phyloP scores from a whole-genome alignment of 1,140 invertebrate species.

The Drosophila aff. region DNA sequence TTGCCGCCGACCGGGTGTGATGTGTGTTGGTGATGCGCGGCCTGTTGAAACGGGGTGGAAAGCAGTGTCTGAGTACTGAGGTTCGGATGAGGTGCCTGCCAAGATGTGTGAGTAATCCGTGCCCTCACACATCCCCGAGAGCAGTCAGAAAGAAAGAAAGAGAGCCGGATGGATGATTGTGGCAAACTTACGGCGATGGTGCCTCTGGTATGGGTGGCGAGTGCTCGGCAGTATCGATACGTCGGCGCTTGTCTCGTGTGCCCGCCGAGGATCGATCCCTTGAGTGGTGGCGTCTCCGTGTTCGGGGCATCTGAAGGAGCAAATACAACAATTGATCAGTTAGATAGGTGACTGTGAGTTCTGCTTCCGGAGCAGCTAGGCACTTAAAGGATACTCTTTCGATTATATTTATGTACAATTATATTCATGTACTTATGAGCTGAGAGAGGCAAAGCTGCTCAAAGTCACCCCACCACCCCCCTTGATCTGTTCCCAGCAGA shows the following conservation, averaged over 20 bases:
- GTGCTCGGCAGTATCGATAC: conserved; percentile 85
- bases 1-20: conserved; percentile 86
- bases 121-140: conserved; percentile 13
- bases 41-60: conserved; percentile 60
- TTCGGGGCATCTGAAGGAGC: conserved; percentile 90
- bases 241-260: conserved; percentile 87
- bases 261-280: conserved; percentile 87
- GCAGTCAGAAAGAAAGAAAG: conserved; percentile 7
- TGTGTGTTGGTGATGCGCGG: conserved; percentile 77
- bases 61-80: conserved; percentile 26
- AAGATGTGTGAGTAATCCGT: conserved; percentile 19
- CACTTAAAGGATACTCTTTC: not conserved
- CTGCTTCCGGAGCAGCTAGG: not conserved
- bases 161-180: conserved; percentile 12
- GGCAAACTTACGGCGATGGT: conserved; percentile 77
- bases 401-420: conserved; percentile 11
- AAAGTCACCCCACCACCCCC: conserved; percentile 21
- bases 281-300: conserved; percentile 91
- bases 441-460: conserved; percentile 12
- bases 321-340: conserved; percentile 13
- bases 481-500: conserved; percentile 7
- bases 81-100: conserved; percentile 19
- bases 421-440: not conserved
- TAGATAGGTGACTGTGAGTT: not conserved
- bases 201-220: conserved; percentile 75